Evolutionary conservation across 2,797 vertebrate species (phyloP), one percentile per base, ranked within the genome.

Genomic region (Oreochromis mossambicus): DNA sequence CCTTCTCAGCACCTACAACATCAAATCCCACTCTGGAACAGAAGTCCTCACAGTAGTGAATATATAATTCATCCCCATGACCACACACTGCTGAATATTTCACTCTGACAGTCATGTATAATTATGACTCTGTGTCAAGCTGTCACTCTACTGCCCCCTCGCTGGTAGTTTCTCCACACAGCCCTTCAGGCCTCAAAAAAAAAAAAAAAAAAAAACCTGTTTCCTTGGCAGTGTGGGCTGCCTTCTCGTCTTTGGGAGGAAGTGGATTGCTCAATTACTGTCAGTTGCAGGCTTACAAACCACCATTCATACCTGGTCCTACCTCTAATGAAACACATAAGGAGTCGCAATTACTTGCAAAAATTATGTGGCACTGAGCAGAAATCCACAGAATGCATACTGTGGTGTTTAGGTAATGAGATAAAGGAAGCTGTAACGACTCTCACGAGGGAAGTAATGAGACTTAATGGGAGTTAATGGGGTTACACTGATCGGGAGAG

Each of bases 381-480:
- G 48, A 88, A 80, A 32, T 86, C 52, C 58, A 50, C 54, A 58
- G 81, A 89, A 92, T 77, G 83, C 86, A 88, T 66, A 83, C 77
- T 34, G 77, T 58, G 84, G 83, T 83, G 85, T 91, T 92, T 90
- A 87, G 85, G 83, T 92, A 92, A 93, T 86, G 76, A 89, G 92
- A 92, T 92, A 86, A 93, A 78, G 87, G 76, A 68, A 85, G 88
- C 38, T 10, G 78, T 90, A 92, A 93, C 56, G 78, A 93, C 92
- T 87, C 88, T 91, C 91, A 86, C 38, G 50, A 86, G 93, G 86
- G 73, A 83, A 79, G 75, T 93, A 93, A 94, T 94, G 88, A 94
- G 92, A 90, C 89, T 93, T 95, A 94, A 95, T 95, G 91, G 85
- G 90, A 94, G 95, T 93, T 94, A 95, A 96, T 95, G 92, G 92